A percentile compares a stretch with the other conserved stretches of the same genome.
Conservation (phyloP, 2,797 vertebrate species). For the Takifugu ocellatus region DNA sequence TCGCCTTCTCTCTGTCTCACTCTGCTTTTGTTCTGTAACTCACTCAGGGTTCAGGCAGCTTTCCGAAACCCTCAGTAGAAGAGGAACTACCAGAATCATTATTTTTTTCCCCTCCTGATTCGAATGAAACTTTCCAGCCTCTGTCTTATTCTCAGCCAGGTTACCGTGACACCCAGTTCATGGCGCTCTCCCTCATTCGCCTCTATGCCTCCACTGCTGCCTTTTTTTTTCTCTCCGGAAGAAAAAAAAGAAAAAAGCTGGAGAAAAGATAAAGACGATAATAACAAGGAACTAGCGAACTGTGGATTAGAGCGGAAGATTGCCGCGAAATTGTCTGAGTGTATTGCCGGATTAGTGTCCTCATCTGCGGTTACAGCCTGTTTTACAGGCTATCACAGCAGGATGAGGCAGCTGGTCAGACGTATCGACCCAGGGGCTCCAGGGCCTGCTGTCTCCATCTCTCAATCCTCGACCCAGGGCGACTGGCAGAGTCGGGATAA, state of each 20-base stretch:
- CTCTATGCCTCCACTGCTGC: conserved; percentile 3
- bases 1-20: conserved; percentile 56
- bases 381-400: conserved; percentile 42
- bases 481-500: conserved; percentile 53
- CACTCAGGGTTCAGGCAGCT: conserved; percentile 30
- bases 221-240: conserved; percentile 8
- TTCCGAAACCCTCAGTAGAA: conserved; percentile 49
- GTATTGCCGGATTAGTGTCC: conserved; percentile 48
- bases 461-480: conserved; percentile 35
- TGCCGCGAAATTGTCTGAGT: conserved; percentile 40
- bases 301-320: conserved; percentile 35
- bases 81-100: conserved; percentile 47
- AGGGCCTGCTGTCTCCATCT: conserved; percentile 40
- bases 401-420: conserved; percentile 44
- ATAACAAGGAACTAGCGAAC: conserved; percentile 12
- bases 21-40: conserved; percentile 47
- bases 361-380: conserved; percentile 45
- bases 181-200: conserved; percentile 1
- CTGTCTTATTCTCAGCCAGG: conserved; percentile 5
- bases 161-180: conserved; percentile 26
- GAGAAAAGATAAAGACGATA: background rate
- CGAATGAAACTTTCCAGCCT: conserved; percentile 22
- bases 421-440: conserved; percentile 27
- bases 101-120: conserved; percentile 16
- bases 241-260: conserved; percentile 11